These are phyloP conservation scores for Agapostemon virescens DNA, from an alignment of 2,888 invertebrate genomes.

Conservation along the genomic window DNA sequence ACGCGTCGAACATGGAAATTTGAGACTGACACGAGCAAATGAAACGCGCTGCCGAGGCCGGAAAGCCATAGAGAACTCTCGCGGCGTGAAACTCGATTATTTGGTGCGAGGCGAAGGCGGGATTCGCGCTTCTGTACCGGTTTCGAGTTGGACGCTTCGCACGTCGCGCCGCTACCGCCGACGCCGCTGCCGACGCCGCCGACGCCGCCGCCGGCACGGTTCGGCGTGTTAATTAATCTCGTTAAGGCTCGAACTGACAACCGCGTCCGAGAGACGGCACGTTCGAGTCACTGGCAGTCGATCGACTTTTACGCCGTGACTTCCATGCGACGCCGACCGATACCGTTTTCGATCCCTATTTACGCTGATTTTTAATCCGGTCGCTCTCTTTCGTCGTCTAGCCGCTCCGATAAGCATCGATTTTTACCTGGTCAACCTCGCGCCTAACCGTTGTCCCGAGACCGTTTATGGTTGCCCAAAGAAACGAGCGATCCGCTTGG, in stretches of 20 bases:
- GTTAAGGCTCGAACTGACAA: conserved; percentile 56
- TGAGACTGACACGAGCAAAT: conserved; percentile 55
- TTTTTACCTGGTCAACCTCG: background rate
- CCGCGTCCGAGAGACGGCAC: conserved; percentile 31
- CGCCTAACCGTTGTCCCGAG: background rate
- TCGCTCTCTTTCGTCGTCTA: background rate
- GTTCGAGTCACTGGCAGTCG: conserved; percentile 36
- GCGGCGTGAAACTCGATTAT: conserved; percentile 57
- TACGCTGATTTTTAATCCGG: background rate
- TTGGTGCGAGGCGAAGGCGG: conserved; percentile 44
- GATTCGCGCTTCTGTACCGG: conserved; percentile 52
- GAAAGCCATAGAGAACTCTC: conserved; percentile 50
- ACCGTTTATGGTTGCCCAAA: background rate
- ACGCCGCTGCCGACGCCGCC: conserved; percentile 5
- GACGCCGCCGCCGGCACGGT: conserved; percentile 29
- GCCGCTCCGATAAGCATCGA: background rate
- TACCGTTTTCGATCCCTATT: background rate
- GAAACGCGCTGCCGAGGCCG: conserved; percentile 40
- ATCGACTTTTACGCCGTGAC: conserved; percentile 46
- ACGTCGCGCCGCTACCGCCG: conserved; percentile 26
- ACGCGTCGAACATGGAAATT: conserved; percentile 55
- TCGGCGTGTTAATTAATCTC: conserved; percentile 62
- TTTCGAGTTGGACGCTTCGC: conserved; percentile 54
- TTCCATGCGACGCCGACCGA: conserved; percentile 19
- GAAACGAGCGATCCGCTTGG: no score